A percentile compares a stretch with the other conserved stretches of the same genome.
Conservation (phyloP, 2,113 vertebrate species). For the Gila orcuttii region DNA sequence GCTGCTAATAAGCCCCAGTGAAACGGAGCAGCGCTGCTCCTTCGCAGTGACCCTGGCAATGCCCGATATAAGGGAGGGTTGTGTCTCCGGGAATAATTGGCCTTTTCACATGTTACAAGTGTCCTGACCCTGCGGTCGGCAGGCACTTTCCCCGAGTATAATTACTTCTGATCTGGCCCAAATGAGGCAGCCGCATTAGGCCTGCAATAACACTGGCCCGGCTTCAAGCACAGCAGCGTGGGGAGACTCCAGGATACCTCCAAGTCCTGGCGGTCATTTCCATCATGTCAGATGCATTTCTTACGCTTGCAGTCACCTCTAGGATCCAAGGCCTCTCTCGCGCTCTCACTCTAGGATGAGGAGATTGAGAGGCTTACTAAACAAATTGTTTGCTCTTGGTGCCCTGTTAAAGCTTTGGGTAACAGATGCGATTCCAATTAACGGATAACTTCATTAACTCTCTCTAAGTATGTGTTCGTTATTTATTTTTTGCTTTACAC, state of each 20-base stretch:
- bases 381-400: slow-evolving; percentile 75
- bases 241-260: slow-evolving; percentile 69
- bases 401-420: slow-evolving; percentile 75
- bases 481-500: slow-evolving; percentile 59
- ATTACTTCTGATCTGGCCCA: slow-evolving; percentile 82
- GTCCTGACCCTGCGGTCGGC: slow-evolving; percentile 80
- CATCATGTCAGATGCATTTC: slow-evolving; percentile 79
- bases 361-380: slow-evolving; percentile 70
- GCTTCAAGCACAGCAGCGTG: slow-evolving; percentile 72
- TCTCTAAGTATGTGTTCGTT: neutral
- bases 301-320: slow-evolving; percentile 76
- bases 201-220: slow-evolving; percentile 77
- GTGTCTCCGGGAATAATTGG: slow-evolving; percentile 83
- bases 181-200: slow-evolving; percentile 79
- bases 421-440: slow-evolving; percentile 76
- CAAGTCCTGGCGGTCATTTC: slow-evolving; percentile 73
- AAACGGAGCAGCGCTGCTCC: slow-evolving; percentile 73
- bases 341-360: neutral
- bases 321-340: slow-evolving; percentile 67
- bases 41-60: slow-evolving; percentile 77
- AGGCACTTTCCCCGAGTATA: slow-evolving; percentile 75
- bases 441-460: slow-evolving; percentile 77
- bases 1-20: slow-evolving; percentile 77
- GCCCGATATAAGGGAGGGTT: slow-evolving; percentile 78
- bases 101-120: slow-evolving; percentile 85